A percentile compares a stretch with the other conserved stretches of the same genome.
Evolutionary conservation across 1,140 invertebrate genomes (phyloP).

Genomic region (Melanaphis sacchari): DNA sequence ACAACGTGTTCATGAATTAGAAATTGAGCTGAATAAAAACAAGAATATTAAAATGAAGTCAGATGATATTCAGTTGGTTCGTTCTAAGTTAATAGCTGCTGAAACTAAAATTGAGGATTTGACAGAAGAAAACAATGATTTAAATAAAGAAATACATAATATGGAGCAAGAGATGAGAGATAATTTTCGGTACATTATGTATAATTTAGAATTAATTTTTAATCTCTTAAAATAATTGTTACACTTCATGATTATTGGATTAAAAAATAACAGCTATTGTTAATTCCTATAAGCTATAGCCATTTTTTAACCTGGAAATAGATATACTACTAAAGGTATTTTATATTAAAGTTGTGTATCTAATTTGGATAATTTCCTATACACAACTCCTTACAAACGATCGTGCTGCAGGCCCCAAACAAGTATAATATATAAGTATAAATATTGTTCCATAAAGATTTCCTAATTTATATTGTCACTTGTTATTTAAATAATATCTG

Average conservation of each 20-base stretch:
- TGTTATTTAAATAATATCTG: neutral
- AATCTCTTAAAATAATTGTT: neutral
- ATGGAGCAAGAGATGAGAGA: slow-evolving; percentile 97
- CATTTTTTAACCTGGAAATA: neutral
- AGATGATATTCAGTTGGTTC: slow-evolving; percentile 71
- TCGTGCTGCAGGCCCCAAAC: neutral
- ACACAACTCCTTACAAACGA: neutral
- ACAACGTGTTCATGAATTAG: slow-evolving; percentile 75
- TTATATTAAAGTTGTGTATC: neutral
- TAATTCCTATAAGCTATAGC: neutral
- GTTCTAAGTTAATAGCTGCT: slow-evolving; percentile 81
- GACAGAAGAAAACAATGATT: slow-evolving; percentile 95
- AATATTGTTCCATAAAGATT: neutral
- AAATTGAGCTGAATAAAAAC: slow-evolving; percentile 70
- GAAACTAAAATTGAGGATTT: slow-evolving; percentile 90
- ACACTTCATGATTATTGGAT: neutral
- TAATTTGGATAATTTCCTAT: neutral
- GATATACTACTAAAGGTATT: neutral
- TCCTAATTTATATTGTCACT: neutral
- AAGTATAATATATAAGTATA: neutral
- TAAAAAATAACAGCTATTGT: neutral
- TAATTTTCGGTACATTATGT: slow-evolving; percentile 76
- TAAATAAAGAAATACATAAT: slow-evolving; percentile 91
- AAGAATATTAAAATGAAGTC: slow-evolving; percentile 59
- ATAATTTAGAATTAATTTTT: neutral